Conservation (phyloP, 2,888 invertebrate genomes). For the Amorpha juglandis region DNA sequence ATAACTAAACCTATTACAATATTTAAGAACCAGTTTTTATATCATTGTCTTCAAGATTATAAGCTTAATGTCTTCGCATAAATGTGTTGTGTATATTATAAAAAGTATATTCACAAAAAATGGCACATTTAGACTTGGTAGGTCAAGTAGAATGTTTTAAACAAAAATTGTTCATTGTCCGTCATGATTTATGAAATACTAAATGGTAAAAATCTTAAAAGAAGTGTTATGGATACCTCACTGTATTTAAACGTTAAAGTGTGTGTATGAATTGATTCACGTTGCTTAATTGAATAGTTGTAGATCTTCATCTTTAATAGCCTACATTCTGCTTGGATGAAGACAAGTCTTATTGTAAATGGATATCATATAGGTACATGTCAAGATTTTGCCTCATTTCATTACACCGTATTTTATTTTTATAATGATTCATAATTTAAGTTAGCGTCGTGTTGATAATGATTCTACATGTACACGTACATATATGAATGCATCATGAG, state of each 20-base stretch:
- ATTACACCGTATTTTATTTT: conserved; percentile 23
- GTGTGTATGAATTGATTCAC: no score
- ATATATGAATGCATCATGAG: neutral
- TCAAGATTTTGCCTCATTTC: conserved; percentile 11
- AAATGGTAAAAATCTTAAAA: no score
- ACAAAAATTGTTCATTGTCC: neutral
- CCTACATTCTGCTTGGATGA: conserved; percentile 2
- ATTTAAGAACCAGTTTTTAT: conserved; percentile 2
- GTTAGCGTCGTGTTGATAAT: conserved; percentile 26
- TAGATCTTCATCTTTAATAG: conserved; percentile 1
- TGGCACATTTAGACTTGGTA: neutral
- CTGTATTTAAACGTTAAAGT: no score
- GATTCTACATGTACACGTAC: neutral
- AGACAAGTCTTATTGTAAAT: neutral
- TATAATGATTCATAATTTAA: conserved; percentile 29
- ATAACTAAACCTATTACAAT: conserved; percentile 30
- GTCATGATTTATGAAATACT: no score
- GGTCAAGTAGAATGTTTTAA: neutral
- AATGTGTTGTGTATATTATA: neutral
- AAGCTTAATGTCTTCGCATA: neutral
- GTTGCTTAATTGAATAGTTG: no score
- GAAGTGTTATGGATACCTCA: no score
- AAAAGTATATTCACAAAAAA: neutral
- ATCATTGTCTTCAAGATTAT: conserved; percentile 2
- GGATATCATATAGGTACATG: neutral